Base-by-base conservation (phyloP, 2,888 invertebrate genomes). In the Boloria euphrosyne region DNA sequence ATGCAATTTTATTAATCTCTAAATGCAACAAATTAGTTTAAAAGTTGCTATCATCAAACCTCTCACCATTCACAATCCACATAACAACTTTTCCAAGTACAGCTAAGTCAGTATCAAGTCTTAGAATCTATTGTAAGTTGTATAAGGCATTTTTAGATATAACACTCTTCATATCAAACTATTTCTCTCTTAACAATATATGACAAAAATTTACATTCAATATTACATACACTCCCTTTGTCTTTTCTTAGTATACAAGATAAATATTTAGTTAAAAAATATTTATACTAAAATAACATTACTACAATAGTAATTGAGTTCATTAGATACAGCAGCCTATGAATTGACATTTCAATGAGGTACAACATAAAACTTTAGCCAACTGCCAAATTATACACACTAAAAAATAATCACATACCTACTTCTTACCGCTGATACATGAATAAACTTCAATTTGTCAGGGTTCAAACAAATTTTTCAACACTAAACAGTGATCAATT, bases 1-100 rank as follows among this genome's bases (percentile, higher is more conserved):
- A 92, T 92, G 91, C 90, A 91, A 90, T 90, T 91, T 90, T 89
- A 90, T 90, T 90, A 86, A 81, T 89, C 87, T 87, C 91, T 91
- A 92, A 91, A 91, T 92, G 92, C 91, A 92, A 91, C 91, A 90
- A 88, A 90, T 90, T 87, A 90, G 84, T 86, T 87, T 85, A 85
- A 78, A 78, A 85, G 88, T 89, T 87, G 89, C 80, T 84, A 84
- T 81, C 78, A 83, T 86, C 85, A 84, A 84, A 80, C 81, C 81
- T 75, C 78, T 73, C 79, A 59, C 76, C 68, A 71, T 79, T 79
- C 80, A 82, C 84, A 82, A 82, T 80, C 82, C 84, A 86, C 76
- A 80, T 81, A 86, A 86, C 88, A 89, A 87, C 86, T 78, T 78
- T 80, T 74, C 64, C 64, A 79, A 80, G 80, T 89, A 90, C 80